Evolutionary conservation across 2,888 invertebrate genomes (phyloP).

Genomic region (Drosophila greeni): DNA sequence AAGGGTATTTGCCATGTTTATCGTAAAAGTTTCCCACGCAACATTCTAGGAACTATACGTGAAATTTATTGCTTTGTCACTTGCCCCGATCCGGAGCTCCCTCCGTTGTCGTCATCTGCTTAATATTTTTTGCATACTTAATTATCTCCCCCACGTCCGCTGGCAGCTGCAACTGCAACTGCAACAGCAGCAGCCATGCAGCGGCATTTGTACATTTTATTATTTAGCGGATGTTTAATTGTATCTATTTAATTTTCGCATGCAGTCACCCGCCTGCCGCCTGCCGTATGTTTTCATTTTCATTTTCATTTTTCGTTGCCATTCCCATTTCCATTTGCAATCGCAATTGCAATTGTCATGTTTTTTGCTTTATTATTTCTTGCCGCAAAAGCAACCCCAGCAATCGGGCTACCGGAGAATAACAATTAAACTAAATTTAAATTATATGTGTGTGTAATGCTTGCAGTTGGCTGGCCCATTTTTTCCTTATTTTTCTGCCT

Average conservation of each 20-base stretch:
- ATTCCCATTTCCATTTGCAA: constrained; percentile 52
- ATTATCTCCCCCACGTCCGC: constrained; percentile 38
- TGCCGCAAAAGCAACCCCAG: constrained; percentile 38
- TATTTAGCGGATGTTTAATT: constrained; percentile 78
- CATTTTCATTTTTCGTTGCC: constrained; percentile 15
- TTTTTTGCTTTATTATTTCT: constrained; percentile 51
- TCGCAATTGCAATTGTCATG: constrained; percentile 67
- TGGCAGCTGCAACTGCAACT: constrained; percentile 25
- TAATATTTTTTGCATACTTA: constrained; percentile 41
- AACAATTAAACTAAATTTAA: constrained; percentile 75
- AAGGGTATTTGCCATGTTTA: constrained; percentile 26
- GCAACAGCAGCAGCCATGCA: constrained; percentile 7
- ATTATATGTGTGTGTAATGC: constrained; percentile 73
- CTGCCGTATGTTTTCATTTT: constrained; percentile 37
- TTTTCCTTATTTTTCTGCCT: constrained; percentile 12
- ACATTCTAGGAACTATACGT: constrained; percentile 29
- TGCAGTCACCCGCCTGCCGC: constrained; percentile 29
- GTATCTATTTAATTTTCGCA: constrained; percentile 76
- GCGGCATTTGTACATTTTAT: constrained; percentile 74
- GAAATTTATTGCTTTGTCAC: constrained; percentile 39
- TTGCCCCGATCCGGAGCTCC: background rate
- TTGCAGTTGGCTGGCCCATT: constrained; percentile 48
- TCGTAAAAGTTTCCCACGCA: constrained; percentile 41
- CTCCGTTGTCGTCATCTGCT: constrained; percentile 21
- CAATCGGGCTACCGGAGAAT: constrained; percentile 66